These are phyloP conservation scores for Onychostoma macrolepis DNA, from an alignment of 2,113 vertebrate genomes.

Conservation along the genomic window DNA sequence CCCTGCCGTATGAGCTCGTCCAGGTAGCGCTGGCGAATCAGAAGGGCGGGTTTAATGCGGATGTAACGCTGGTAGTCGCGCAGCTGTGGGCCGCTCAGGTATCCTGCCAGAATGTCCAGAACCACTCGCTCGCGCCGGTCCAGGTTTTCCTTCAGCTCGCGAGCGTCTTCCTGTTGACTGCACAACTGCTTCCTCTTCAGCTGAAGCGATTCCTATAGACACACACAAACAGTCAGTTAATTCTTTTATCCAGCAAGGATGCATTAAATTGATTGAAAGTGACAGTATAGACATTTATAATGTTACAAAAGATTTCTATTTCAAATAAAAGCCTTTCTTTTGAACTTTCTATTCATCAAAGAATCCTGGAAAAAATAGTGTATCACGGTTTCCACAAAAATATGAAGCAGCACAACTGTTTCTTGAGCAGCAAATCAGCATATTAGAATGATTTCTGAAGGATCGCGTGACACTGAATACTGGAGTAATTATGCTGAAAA, in stretches of 20 bases:
- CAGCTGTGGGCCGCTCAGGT: constrained; percentile 83
- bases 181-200: constrained; percentile 88
- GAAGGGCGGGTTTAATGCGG: constrained; percentile 86
- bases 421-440: not conserved
- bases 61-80: constrained; percentile 87
- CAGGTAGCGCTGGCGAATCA: constrained; percentile 90
- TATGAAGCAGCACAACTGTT: not conserved
- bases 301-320: not conserved
- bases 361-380: too few relatives aligned
- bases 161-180: constrained; percentile 90
- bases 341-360: not conserved
- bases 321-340: not conserved
- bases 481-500: not conserved
- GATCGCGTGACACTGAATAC: not conserved
- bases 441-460: not conserved
- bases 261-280: not conserved
- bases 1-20: constrained; percentile 89
- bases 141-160: constrained; percentile 95
- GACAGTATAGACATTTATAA: not conserved
- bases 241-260: not conserved
- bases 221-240: constrained; percentile 1
- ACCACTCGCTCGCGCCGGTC: constrained; percentile 89
- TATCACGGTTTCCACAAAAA: too few relatives aligned
- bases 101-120: constrained; percentile 82
- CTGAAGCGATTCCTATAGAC: constrained; percentile 80